phyloP scores from a whole-genome alignment of 2,888 invertebrate genomes.

The Spialia ferax region DNA sequence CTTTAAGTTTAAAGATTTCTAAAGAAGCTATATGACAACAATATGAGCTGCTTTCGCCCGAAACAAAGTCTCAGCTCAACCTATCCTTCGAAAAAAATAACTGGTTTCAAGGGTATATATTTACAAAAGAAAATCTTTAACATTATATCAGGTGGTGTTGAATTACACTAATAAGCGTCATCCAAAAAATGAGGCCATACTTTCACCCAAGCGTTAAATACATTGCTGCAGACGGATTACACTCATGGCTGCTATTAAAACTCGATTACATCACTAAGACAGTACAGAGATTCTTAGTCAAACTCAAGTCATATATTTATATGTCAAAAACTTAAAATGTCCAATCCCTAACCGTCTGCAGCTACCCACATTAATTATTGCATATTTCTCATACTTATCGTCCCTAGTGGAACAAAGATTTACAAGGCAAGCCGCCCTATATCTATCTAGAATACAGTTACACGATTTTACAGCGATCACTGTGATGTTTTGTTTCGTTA shows the following conservation, averaged over 20 bases:
- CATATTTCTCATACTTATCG: constrained; percentile 33
- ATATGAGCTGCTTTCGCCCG: constrained; percentile 52
- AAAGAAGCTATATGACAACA: constrained; percentile 7
- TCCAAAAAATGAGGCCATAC: constrained; percentile 61
- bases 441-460: constrained; percentile 47
- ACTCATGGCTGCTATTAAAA: neutral
- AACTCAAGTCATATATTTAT: constrained; percentile 5
- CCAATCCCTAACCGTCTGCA: constrained; percentile 29
- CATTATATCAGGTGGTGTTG: constrained; percentile 47
- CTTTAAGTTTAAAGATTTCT: constrained; percentile 16
- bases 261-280: neutral
- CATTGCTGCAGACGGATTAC: constrained; percentile 26
- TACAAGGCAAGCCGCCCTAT: constrained; percentile 58
- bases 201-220: constrained; percentile 55
- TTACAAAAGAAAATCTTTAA: constrained; percentile 52
- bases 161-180: constrained; percentile 76
- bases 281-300: constrained; percentile 10
- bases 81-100: constrained; percentile 44
- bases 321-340: constrained; percentile 25
- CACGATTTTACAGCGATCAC: constrained; percentile 61
- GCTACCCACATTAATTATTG: constrained; percentile 32
- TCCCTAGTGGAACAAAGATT: constrained; percentile 50
- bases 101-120: constrained; percentile 48
- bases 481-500: constrained; percentile 78
- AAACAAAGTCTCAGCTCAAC: constrained; percentile 49